Base-by-base conservation (phyloP, 2,113 vertebrate genomes). In the Oostethus manadensis region DNA sequence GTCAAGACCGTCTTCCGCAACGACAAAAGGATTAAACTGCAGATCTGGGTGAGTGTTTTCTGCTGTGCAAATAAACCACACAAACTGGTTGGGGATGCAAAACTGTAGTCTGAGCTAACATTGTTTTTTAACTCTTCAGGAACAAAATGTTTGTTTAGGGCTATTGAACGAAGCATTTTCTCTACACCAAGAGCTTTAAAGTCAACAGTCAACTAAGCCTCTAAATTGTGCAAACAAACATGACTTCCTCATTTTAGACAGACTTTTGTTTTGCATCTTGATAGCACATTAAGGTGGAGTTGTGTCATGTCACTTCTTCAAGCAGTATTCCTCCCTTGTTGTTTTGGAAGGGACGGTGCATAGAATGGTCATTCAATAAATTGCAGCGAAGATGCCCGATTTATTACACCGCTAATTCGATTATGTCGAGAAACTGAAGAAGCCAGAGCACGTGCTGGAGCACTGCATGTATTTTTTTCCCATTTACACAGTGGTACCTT, bases 1-100 rank as follows among this genome's bases (percentile, higher is more conserved):
- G 94, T 96, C 73, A 96, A 96, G 86, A 96, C 94, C 0, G 91
- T 96, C 56, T 95, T 94, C 73, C 89, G 93, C 51, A 93, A 96
- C 0, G 91, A 96, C 81, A 96, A 96, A 84, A 86, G 94, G 81
- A 94, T 96, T 83, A 96, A 96, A 81, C 74, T 96, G 59, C 94
- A 96, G 82, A 94, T 96, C 65, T 96, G 94, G 94, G 94, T 96
- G 82, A 80, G 92, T 26, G 4, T 35, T 46, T 48, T 10, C 9
- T 20, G 22, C 16, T 8, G 0, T 8, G 26, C n/a, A 18, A 50
- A 33, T 17, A 38, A 2, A 21, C 18, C 20, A 23, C 60, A 50
- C 17, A 42, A 21, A 47, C n/a, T 16, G 35, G 23, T 21, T 3
- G 22, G 48, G 11, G 5, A 22, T 15, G 21, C 10, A 23, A 50